Conservation (phyloP, 1,140 invertebrate genomes). For the Periplaneta americana region DNA sequence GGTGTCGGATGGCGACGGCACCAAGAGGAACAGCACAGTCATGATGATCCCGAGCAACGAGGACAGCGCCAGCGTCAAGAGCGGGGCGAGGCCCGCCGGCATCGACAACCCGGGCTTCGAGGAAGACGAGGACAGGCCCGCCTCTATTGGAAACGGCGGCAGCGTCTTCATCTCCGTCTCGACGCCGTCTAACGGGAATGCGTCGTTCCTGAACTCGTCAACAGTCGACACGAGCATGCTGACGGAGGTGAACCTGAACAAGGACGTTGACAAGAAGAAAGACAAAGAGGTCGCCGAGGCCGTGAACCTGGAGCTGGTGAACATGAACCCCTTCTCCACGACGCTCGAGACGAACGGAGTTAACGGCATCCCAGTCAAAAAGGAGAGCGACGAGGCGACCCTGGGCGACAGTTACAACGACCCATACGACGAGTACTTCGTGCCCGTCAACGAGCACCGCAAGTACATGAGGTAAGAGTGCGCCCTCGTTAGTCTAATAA, state of each 20-base stretch:
- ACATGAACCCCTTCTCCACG: constrained; percentile 58
- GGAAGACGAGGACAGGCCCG: neutral
- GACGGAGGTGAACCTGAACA: neutral
- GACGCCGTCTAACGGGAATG: neutral
- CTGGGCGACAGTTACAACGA: constrained; percentile 51
- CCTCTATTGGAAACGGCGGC: neutral
- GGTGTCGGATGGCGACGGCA: too few relatives aligned
- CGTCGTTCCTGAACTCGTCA: neutral
- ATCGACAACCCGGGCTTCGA: constrained; percentile 13
- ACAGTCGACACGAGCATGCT: neutral
- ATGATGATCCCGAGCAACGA: neutral
- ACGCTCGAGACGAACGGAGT: constrained; percentile 32
- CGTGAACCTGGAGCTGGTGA: constrained; percentile 73
- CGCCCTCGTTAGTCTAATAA: too few relatives aligned
- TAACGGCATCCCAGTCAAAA: constrained; percentile 39
- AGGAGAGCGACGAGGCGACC: constrained; percentile 60
- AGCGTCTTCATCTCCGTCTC: neutral
- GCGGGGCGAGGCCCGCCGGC: neutral
- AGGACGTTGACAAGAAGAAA: constrained; percentile 21
- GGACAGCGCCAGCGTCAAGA: neutral
- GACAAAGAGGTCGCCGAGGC: constrained; percentile 56
- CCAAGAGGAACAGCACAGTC: neutral
- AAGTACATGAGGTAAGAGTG: constrained; percentile 80
- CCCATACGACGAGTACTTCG: constrained; percentile 77
- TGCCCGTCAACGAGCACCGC: constrained; percentile 75